phyloP scores from a whole-genome alignment of 2,888 invertebrate genomes.

The Polymixis flavicincta region DNA sequence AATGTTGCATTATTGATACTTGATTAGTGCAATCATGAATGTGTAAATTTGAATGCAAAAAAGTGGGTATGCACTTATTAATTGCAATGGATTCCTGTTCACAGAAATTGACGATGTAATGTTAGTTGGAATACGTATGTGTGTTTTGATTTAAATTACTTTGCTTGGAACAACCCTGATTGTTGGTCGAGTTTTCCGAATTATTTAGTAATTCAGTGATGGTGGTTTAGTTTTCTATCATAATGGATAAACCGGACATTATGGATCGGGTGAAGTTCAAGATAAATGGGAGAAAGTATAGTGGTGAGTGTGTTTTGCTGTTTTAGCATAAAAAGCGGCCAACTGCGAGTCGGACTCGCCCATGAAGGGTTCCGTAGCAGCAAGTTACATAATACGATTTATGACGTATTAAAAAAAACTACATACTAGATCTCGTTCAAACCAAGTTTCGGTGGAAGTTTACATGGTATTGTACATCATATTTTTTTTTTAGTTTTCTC shows the following conservation, averaged over 20 bases:
- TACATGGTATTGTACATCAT: no score
- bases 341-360: no score
- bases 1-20: conserved; percentile 6
- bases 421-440: no score
- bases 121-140: background rate
- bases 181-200: background rate
- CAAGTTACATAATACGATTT: no score
- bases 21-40: background rate
- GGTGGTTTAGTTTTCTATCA: background rate
- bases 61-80: background rate
- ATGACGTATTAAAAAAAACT: no score
- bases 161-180: background rate
- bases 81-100: background rate
- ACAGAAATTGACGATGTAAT: background rate
- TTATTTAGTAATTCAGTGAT: background rate
- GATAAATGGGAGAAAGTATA: conserved; percentile 70
- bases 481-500: no score
- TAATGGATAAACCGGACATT: conserved; percentile 29
- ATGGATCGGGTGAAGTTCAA: conserved; percentile 71
- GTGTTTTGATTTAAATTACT: background rate
- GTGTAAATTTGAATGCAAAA: background rate
- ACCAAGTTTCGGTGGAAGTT: no score
- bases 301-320: conserved; percentile 59
- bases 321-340: background rate
- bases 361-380: no score